Base-by-base conservation (phyloP, 2,113 vertebrate species). In the Trematomus loennbergii region DNA sequence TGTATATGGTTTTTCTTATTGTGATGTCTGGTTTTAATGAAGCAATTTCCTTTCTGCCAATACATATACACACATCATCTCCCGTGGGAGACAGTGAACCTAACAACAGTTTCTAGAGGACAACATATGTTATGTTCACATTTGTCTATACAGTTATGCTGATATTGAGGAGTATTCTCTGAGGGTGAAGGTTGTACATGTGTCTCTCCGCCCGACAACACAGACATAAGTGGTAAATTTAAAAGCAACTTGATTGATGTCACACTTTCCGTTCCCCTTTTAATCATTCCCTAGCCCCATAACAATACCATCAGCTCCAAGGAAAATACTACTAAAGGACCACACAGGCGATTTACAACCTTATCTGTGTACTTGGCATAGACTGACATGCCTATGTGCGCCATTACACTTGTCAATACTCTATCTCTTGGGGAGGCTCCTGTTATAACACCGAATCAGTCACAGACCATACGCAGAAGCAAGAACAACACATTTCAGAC, bases 211-310 rank as follows among this genome's bases (percentile, higher is more conserved):
- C 40, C 29, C 83, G 79, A 87, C 71, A 83, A 57, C 71, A 20
- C 49, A 82, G 57, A 81, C 83, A 79, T 88, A 86, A 84, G 74
- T 36, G 36, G 46, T 85, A 67, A 81, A 71, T 84, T 82, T 84
- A 85, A 85, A 88, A 82, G 81, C 87, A 36, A 29, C 52, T 33
- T 86, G 81, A 90, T 83, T 77, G 75, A 91, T 91, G 79, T 49
- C 71, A 66, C 54, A 9, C 62, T 79, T 59, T 83, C 68, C 43
- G 9, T 72, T 75, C 59, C 48, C 33, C 71, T 57, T 80, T 79
- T 75, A 69, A 80, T 86, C 52, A 74, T 82, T 90, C 80, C 75
- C 64, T 33, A 81, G 60, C 63, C 20, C 69, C 63, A 82, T 78
- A 83, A 84, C 78, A 84, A 82, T 76, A 84, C 82, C 82, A 86